A percentile compares a stretch with the other conserved stretches of the same genome.
Evolutionary conservation across 30 jellyfish, hydroid and myxozoan genomes (phyloP).

Genomic region (Calvadosia cruxmelitensis): DNA sequence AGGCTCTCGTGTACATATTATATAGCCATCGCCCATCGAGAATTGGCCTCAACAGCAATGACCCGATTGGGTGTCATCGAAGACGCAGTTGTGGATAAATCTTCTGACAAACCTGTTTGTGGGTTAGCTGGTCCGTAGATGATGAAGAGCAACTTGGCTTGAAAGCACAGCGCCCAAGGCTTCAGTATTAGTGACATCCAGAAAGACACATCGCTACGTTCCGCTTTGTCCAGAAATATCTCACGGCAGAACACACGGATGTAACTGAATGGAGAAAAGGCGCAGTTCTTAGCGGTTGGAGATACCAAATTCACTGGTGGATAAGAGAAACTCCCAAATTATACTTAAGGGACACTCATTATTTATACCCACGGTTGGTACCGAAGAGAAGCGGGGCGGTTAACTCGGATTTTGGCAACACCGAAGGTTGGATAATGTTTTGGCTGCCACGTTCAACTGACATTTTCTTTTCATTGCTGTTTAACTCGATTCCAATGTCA

Average conservation of each 20-base stretch:
- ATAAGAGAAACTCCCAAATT: no score
- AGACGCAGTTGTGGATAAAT: background rate
- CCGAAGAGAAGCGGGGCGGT: no score
- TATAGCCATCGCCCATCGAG: background rate
- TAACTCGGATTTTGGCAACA: no score
- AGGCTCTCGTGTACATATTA: no score
- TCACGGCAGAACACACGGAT: conserved; percentile 81
- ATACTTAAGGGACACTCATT: no score
- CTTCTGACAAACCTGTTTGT: background rate
- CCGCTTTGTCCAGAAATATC: conserved; percentile 51
- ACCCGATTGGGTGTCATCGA: no score
- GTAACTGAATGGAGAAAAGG: conserved; percentile 31
- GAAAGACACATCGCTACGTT: conserved; percentile 37
- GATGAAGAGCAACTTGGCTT: conserved; percentile 55
- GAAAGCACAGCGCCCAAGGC: conserved; percentile 67
- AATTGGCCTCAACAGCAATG: background rate
- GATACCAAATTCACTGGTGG: no score
- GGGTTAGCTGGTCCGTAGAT: conserved; percentile 59
- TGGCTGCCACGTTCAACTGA: no score
- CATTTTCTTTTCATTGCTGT: no score
- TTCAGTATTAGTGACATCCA: conserved; percentile 74
- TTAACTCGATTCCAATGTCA: no score
- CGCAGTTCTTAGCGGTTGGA: background rate
- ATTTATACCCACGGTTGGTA: no score
- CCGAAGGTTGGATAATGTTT: no score